phyloP scores from a whole-genome alignment of 2,113 vertebrate species.

The Formicarius rufipectus region DNA sequence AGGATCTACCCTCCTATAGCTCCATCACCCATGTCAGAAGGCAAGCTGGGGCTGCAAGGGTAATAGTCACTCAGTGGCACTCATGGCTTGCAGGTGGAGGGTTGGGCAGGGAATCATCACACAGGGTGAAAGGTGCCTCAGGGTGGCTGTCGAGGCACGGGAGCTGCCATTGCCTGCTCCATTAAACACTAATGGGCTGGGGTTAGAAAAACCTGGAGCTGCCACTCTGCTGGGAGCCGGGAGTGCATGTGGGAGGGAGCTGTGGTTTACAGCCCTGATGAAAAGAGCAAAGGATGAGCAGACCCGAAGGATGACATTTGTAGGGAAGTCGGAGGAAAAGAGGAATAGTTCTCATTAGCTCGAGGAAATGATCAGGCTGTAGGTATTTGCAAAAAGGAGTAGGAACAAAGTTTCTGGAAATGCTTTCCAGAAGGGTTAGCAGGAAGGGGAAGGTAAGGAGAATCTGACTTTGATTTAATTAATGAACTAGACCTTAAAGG shows the following conservation, averaged over 20 bases:
- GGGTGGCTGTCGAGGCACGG: rapidly evolving
- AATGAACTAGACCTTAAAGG: not conserved
- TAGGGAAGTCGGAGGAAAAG: not conserved
- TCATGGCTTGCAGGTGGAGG: not conserved
- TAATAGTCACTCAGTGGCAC: not conserved
- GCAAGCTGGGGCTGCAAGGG: not conserved
- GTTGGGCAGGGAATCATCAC: not conserved
- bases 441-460: not conserved
- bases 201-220: not conserved
- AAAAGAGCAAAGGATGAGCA: conserved; percentile 5
- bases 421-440: not conserved
- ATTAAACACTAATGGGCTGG: not conserved
- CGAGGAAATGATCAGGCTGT: not conserved
- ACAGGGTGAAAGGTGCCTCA: not conserved
- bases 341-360: not conserved
- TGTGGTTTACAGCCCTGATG: not conserved
- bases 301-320: not conserved
- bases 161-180: not conserved
- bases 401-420: not conserved
- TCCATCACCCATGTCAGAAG: not conserved
- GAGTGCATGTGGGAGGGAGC: not conserved
- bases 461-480: conserved; percentile 8
- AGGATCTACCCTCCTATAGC: not conserved
- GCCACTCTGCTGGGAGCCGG: not conserved
- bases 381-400: not conserved